Evolutionary conservation across 2,888 invertebrate species (phyloP), one percentile per base, ranked within the genome.

Genomic region (Idaea straminata): DNA sequence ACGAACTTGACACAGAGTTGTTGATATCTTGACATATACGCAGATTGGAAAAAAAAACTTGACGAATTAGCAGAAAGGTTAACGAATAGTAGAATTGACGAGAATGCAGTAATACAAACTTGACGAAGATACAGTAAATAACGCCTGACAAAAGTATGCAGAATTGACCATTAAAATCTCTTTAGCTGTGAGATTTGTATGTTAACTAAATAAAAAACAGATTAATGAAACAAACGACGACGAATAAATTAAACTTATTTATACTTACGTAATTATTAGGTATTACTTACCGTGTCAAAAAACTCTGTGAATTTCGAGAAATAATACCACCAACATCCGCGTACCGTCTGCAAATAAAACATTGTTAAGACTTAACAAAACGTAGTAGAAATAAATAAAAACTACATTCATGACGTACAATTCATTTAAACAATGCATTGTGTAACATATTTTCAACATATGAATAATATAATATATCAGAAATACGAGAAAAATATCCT

Each of bases 251-350:
- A 25, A 3, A 25, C 25, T 59, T 38, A 36, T 15, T 1, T 57
- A 7, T 57, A 13, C 59, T 47, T 34, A 57, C 15, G 35, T 6
- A 13, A 16, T 35, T n/a, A 25, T 5, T 47, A 60, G 15, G 57
- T 34, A 15, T 58, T 69, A 94, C 96, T 96, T 91, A 98, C 98
- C 91, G 98, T 98, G 91, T 98, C 98, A 90, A 98, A 95, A 88
- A 98, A 97, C 91, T 99, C 99, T 77, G 98, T 97, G 92, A 98
- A 98, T 90, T 99, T 99, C 65, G 98, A 98, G 88, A 98, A 96
- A 89, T 97, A 98, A 91, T 98, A 98, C 98, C 97, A 97, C 98
- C 98, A 98, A 86, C 97, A 97, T 59, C 96, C 97, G 86, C 96
- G 95, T 66, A 97, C 97, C 97, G 98, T 98, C 98, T 98, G 94